These are phyloP conservation scores for Myotis planiceps DNA, from an alignment of 2,797 vertebrate genomes.

Conservation along the genomic window DNA sequence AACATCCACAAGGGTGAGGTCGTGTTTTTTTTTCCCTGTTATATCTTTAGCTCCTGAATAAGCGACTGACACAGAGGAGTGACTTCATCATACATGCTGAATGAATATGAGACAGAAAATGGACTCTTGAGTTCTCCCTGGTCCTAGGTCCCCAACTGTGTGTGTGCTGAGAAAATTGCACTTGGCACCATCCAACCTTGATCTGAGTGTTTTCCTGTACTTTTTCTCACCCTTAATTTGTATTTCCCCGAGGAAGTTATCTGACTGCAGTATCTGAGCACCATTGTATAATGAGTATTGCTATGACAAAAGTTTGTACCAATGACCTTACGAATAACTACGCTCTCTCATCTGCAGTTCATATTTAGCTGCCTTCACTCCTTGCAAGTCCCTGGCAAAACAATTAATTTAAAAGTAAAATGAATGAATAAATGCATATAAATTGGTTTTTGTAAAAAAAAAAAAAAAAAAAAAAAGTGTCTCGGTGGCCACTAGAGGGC, in stretches of 20 bases:
- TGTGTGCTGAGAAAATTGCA: background rate
- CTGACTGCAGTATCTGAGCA: background rate
- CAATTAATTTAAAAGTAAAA: constrained; percentile 13
- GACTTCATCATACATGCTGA: background rate
- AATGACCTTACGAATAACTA: background rate
- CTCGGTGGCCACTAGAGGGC: background rate
- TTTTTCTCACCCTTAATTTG: background rate
- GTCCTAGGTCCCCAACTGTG: background rate
- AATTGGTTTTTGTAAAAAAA: background rate
- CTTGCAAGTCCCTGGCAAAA: background rate
- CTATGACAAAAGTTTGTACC: background rate
- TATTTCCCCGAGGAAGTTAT: background rate
- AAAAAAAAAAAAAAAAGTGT: background rate
- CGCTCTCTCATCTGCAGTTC: background rate
- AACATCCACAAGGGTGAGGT: background rate
- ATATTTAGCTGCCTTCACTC: background rate
- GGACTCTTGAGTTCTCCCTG: background rate
- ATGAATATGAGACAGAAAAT: background rate
- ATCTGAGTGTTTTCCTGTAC: background rate
- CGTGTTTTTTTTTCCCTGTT: background rate
- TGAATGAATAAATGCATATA: background rate
- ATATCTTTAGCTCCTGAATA: background rate
- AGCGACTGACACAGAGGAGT: background rate
- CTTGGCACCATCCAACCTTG: background rate
- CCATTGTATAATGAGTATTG: background rate